These are phyloP conservation scores for Tamandua tetradactyla DNA, from an alignment of 2,797 vertebrate species.

Conservation along the genomic window DNA sequence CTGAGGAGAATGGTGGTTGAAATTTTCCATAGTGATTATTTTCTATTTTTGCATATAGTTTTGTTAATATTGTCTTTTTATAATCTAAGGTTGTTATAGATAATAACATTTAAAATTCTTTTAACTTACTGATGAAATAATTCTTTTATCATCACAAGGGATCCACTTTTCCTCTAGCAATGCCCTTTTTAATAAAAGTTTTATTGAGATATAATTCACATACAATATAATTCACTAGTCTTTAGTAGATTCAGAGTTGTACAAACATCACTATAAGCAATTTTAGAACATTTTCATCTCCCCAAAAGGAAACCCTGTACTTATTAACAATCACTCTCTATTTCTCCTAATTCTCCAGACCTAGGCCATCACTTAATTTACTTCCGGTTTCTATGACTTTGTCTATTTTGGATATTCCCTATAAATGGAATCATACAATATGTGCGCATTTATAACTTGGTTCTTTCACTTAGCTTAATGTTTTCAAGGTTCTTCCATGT, in stretches of 20 bases:
- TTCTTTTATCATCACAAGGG: background rate
- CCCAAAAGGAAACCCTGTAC: background rate
- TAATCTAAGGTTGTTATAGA: background rate
- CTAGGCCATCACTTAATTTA: background rate
- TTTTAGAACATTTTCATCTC: background rate
- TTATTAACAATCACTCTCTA: too few relatives aligned
- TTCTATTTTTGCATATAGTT: background rate
- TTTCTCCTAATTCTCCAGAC: background rate
- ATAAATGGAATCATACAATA: background rate
- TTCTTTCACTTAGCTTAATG: background rate
- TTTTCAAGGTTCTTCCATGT: background rate
- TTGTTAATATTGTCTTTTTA: background rate
- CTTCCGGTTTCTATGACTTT: background rate
- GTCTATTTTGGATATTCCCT: background rate
- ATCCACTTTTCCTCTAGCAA: background rate
- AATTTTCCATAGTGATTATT: background rate
- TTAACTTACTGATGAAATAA: background rate
- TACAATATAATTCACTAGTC: background rate
- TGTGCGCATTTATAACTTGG: background rate
- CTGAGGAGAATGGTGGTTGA: background rate
- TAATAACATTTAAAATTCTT: background rate
- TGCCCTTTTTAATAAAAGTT: background rate
- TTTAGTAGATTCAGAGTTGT: background rate
- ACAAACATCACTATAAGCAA: background rate
- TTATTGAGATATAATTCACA: background rate